Conservation (phyloP, 2,888 invertebrate species). For the Listrodromus nycthemerus region DNA sequence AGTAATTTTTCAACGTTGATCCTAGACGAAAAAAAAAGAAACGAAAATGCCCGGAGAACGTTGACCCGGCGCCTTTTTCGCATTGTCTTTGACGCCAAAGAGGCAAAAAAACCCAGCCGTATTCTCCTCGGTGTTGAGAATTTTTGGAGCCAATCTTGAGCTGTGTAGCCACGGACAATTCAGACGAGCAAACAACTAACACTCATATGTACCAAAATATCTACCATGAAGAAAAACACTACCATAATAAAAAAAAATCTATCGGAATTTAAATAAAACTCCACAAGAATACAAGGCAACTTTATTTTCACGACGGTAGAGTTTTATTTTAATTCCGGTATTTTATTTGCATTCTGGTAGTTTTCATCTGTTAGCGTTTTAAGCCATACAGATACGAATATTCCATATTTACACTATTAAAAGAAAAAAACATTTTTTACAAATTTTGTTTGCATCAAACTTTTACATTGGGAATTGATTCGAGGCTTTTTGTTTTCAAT, state of each 20-base stretch:
- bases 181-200: no score
- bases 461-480: background rate
- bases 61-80: conserved; percentile 40
- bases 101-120: conserved; percentile 2
- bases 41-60: conserved; percentile 20
- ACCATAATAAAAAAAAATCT: no score
- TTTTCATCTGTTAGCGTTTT: no score
- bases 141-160: conserved; percentile 43
- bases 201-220: no score
- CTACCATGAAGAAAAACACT: no score
- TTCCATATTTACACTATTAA: background rate
- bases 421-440: background rate
- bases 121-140: conserved; percentile 30
- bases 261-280: no score
- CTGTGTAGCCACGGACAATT: background rate
- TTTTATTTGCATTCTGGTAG: no score
- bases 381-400: no score
- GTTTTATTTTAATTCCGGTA: no score
- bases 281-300: no score
- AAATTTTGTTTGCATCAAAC: background rate
- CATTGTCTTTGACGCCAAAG: background rate
- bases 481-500: conserved; percentile 3
- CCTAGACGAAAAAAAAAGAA: conserved; percentile 41
- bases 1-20: conserved; percentile 42
- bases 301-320: no score